These are phyloP conservation scores for Crenichthys baileyi DNA, from an alignment of 2,797 vertebrate species.

Conservation along the genomic window DNA sequence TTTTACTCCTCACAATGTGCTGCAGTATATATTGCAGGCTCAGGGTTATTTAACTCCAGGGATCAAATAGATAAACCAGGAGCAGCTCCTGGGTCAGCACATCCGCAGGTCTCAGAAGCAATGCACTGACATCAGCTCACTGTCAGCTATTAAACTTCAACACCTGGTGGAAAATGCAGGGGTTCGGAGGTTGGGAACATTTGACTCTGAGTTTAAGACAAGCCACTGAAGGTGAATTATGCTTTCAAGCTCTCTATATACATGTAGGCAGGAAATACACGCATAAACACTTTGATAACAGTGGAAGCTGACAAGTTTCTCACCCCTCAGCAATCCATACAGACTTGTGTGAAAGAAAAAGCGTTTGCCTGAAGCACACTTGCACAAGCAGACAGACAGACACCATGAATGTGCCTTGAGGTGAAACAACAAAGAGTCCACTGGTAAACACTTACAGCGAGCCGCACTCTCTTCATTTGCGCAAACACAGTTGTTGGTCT, in stretches of 20 bases:
- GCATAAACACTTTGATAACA: slow-evolving; percentile 40
- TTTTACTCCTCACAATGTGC: slow-evolving; percentile 31
- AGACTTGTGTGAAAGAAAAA: slow-evolving; percentile 39
- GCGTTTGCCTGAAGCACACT: slow-evolving; percentile 32
- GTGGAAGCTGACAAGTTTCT: slow-evolving; percentile 46
- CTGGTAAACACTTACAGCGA: slow-evolving; percentile 35
- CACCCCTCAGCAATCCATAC: slow-evolving; percentile 39
- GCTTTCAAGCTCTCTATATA: slow-evolving; percentile 21
- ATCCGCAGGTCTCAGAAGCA: slow-evolving; percentile 29
- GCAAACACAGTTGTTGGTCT: slow-evolving; percentile 37
- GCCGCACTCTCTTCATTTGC: slow-evolving; percentile 11
- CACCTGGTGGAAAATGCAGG: slow-evolving; percentile 34
- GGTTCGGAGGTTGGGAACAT: slow-evolving; percentile 41
- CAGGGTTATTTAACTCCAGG: slow-evolving; percentile 32
- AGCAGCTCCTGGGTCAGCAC: slow-evolving; percentile 56
- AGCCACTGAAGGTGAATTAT: slow-evolving; percentile 37
- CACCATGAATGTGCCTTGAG: slow-evolving; percentile 19
- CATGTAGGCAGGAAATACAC: slow-evolving; percentile 4
- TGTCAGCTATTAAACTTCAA: slow-evolving; percentile 45
- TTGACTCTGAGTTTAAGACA: slow-evolving; percentile 52
- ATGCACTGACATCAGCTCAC: slow-evolving; percentile 31
- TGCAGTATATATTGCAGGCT: slow-evolving; percentile 26
- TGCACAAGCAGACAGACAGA: not conserved
- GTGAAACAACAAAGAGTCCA: slow-evolving; percentile 44
- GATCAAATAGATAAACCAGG: slow-evolving; percentile 48